Conservation (phyloP, 2,888 invertebrate genomes). For the Thereva nobilitata region DNA sequence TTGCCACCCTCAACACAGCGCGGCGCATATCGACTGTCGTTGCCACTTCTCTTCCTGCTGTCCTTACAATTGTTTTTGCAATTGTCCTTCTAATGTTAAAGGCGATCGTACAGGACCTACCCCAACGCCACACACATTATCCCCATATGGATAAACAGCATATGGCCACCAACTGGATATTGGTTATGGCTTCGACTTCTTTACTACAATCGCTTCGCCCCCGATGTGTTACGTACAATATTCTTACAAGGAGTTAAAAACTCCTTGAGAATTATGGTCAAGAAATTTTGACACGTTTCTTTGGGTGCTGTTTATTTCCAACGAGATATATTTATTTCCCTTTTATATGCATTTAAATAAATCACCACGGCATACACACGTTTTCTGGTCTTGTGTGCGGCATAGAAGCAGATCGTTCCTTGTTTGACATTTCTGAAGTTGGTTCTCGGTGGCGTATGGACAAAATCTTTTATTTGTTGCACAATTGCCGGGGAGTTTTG, state of each 20-base stretch:
- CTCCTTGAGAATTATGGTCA: constrained; percentile 30
- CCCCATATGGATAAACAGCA: constrained; percentile 20
- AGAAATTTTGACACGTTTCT: constrained; percentile 37
- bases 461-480: too few relatives aligned
- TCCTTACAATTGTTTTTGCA: constrained; percentile 19
- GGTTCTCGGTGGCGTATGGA: too few relatives aligned
- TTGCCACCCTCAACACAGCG: neutral
- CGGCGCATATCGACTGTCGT: neutral
- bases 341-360: constrained; percentile 18
- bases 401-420: too few relatives aligned
- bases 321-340: constrained; percentile 31
- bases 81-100: constrained; percentile 33
- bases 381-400: constrained; percentile 8
- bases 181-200: constrained; percentile 26
- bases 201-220: constrained; percentile 25
- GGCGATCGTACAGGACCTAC: constrained; percentile 11
- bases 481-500: too few relatives aligned
- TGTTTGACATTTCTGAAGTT: too few relatives aligned
- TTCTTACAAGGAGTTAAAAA: constrained; percentile 25
- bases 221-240: constrained; percentile 32
- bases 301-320: constrained; percentile 32
- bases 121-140: constrained; percentile 18
- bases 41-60: neutral
- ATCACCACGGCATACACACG: constrained; percentile 17
- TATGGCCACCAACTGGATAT: constrained; percentile 26